phyloP scores from a whole-genome alignment of 1,140 invertebrate genomes.

The Lordiphosa stackelbergi region DNA sequence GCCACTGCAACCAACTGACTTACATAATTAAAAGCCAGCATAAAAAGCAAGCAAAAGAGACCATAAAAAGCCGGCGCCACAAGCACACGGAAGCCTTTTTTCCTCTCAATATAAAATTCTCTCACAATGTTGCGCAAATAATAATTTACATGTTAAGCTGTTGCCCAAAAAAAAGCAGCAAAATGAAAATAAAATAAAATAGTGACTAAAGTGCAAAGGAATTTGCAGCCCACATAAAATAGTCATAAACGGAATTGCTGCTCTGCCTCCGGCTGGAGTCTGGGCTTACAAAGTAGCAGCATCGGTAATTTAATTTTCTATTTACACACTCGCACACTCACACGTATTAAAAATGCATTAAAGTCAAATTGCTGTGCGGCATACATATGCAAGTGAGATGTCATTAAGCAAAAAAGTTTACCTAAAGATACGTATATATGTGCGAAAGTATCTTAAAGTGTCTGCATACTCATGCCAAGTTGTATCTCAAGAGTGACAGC shows the following conservation, averaged over 20 bases:
- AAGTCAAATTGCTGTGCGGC: slow-evolving; percentile 40
- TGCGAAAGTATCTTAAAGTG: not conserved
- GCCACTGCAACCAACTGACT: slow-evolving; percentile 4
- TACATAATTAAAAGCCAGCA: slow-evolving; percentile 32
- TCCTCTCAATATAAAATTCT: slow-evolving; percentile 38
- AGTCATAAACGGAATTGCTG: slow-evolving; percentile 46
- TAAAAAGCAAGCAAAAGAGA: slow-evolving; percentile 23
- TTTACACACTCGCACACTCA: slow-evolving; percentile 26
- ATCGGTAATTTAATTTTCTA: slow-evolving; percentile 48
- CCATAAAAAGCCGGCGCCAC: slow-evolving; percentile 4
- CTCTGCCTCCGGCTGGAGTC: slow-evolving; percentile 14
- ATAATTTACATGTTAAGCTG: slow-evolving; percentile 52
- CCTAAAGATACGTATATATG: not conserved
- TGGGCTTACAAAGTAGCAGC: slow-evolving; percentile 37
- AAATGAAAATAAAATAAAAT: slow-evolving; percentile 3
- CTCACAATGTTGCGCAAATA: slow-evolving; percentile 52
- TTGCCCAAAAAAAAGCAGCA: slow-evolving; percentile 4
- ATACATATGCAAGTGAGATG: slow-evolving; percentile 5
- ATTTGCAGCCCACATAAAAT: slow-evolving; percentile 49
- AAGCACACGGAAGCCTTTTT: slow-evolving; percentile 19
- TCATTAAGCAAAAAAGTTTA: slow-evolving; percentile 1
- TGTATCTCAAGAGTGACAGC: too few species aligned
- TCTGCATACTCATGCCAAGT: not conserved
- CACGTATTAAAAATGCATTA: slow-evolving; percentile 48
- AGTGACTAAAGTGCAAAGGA: slow-evolving; percentile 42